phyloP scores from a whole-genome alignment of 1,140 invertebrate species.

The Maniola jurtina region DNA sequence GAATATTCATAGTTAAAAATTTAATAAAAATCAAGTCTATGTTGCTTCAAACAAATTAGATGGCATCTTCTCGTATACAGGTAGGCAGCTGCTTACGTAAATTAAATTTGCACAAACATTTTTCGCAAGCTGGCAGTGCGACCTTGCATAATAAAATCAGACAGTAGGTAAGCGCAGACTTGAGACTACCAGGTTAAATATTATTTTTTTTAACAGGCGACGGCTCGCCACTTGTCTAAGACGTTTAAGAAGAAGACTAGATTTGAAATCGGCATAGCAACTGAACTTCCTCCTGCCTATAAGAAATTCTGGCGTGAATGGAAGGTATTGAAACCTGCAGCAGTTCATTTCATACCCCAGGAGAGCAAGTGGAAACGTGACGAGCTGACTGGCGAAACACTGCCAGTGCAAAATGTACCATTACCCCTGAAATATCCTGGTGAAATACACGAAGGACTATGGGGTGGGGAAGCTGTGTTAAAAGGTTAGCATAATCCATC shows the following conservation, averaged over 20 bases:
- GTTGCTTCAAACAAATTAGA: conserved; percentile 41
- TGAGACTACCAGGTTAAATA: background rate
- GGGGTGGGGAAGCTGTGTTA: conserved; percentile 97
- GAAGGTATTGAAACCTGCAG: conserved; percentile 84
- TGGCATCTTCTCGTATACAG: conserved; percentile 71
- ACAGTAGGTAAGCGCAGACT: too few species aligned
- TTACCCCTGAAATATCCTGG: conserved; percentile 88
- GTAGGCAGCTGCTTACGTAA: conserved; percentile 33
- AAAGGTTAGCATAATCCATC: conserved; percentile 73
- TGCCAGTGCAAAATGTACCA: conserved; percentile 87
- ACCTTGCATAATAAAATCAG: background rate
- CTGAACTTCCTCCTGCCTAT: conserved; percentile 89
- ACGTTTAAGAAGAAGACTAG: conserved; percentile 73
- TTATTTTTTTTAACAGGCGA: conserved; percentile 48
- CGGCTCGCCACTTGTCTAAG: conserved; percentile 66
- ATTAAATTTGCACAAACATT: conserved; percentile 14
- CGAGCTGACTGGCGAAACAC: conserved; percentile 85
- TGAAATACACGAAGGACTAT: conserved; percentile 92
- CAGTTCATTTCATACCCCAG: conserved; percentile 92
- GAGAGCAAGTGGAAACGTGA: conserved; percentile 86
- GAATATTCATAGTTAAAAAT: background rate
- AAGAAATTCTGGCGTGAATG: conserved; percentile 94
- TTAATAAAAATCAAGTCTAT: conserved; percentile 20
- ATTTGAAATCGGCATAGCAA: conserved; percentile 81
- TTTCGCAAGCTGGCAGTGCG: conserved; percentile 34